Evolutionary conservation across 2,888 invertebrate genomes (phyloP), one percentile per base, ranked within the genome.

Genomic region (Epinotia brunnichana): DNA sequence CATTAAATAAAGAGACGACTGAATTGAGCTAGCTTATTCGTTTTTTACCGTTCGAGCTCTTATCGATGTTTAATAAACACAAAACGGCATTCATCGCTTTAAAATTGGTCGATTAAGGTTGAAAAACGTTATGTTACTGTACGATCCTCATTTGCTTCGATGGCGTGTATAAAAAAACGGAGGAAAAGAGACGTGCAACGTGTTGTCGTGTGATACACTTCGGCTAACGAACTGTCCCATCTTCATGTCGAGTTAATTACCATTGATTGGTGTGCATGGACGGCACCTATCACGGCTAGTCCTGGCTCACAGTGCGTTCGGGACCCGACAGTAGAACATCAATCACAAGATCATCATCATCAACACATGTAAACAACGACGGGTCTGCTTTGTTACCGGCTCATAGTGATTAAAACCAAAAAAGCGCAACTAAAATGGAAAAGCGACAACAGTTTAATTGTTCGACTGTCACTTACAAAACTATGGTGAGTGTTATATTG

Each of bases 191-290:
- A 39, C 24, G 51, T 63, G 51, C 44, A 62, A 62, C 29, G 67
- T 62, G 29, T 60, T 19, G 9, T 35, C 17, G 44, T 57, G 62
- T 63, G 74, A 70, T 76, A 76, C 74, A 74, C 72, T 73, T 77
- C 74, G 75, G 75, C 74, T 76, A 74, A 77, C 74, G 74, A 76
- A 77, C 74, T 75, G 76, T 70, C 67, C 73, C 76, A 74, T 76
- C 77, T 81, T 76, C 76, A 76, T 77, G 75, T 74, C 77, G 77
- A 79, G 78, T 82, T 85, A 85, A 85, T 84, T 84, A 82, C 77
- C 75, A 77, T 80, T 83, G 81, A 85, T 85, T 85, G 81, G 80
- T 82, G 83, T 83, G 80, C 80, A 83, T 80, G 81, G 80, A 79
- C 80, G 80, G 80, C 81, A 82, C 82, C 81, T 77, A 77, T 77